phyloP scores from a whole-genome alignment of 1,140 invertebrate species.

The Plodia interpunctella region DNA sequence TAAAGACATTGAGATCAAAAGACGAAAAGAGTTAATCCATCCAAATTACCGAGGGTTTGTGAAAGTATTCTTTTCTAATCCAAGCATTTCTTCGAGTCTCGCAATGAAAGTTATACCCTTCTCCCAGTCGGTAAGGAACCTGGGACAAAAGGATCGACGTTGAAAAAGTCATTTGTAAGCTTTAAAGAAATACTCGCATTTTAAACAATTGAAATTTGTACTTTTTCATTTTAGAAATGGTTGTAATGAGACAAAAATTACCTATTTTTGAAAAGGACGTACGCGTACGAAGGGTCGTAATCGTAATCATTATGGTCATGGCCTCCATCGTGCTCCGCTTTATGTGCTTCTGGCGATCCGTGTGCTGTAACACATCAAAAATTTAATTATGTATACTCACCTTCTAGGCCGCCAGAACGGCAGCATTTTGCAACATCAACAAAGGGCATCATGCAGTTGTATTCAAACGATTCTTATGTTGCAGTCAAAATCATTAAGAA shows the following conservation, averaged over 20 bases:
- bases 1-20: neutral
- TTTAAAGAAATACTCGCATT: conserved; percentile 20
- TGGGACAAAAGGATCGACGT: conserved; percentile 20
- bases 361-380: conserved; percentile 46
- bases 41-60: conserved; percentile 62
- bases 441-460: conserved; percentile 21
- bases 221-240: conserved; percentile 15
- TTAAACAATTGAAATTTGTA: conserved; percentile 9
- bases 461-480: conserved; percentile 1
- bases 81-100: conserved; percentile 79
- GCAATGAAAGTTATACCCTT: conserved; percentile 78
- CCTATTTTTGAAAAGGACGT: conserved; percentile 82
- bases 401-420: neutral
- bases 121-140: conserved; percentile 73
- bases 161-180: neutral
- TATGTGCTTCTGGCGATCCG: conserved; percentile 29
- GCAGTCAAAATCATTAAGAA: conserved; percentile 6
- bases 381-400: conserved; percentile 13
- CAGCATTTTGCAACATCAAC: conserved; percentile 21
- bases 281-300: conserved; percentile 83
- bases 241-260: conserved; percentile 42
- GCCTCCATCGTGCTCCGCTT: conserved; percentile 34
- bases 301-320: conserved; percentile 73
- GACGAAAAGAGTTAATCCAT: neutral
- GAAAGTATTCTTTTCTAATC: conserved; percentile 76